Base-by-base conservation (phyloP, 1,140 invertebrate species). In the Drosophila punjabiensis region DNA sequence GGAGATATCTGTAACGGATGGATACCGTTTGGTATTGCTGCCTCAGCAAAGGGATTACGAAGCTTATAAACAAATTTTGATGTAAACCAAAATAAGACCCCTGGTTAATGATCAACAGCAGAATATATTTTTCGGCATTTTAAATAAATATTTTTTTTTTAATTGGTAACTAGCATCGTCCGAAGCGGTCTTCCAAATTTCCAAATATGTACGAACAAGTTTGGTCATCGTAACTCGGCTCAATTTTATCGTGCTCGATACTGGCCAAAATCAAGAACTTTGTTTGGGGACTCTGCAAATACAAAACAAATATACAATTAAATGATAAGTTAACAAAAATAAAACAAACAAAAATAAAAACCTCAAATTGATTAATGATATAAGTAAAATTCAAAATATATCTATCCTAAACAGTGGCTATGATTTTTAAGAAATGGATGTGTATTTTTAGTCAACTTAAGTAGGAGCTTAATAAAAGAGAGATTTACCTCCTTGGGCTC, bases 211-310 rank as follows among this genome's bases (percentile, higher is more conserved):
- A 79, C 37, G 80, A 61, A 3, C 81, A 76, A 1, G 32, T 52
- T 41, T 70, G 56, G 13, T 88, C 65, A n/a, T 89, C 85, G 47
- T 75, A 88, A 16, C 65, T 33, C 9, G 81, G 85, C 30, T 89
- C 77, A 63, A 89, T 79, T 52, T 81, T 79, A 48, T 87, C 84
- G 53, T 33, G 33, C 52, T 84, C 77, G 18, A 88, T 9, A 13
- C 53, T 69, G 30, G 85, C 50, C 50, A 53, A 53, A 53, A 53
- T 53, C 28, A 53, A 11, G 30, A 53, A 53, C 18, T 53, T 53
- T 13, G 30, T 18, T 33, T 53, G 50, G 50, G 50, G 30, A n/a
- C 50, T 13, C 50, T 53, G 50, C 10, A 53, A 53, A 33, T 18
- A 53, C 5, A 33, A n/a, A 5, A n/a, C 5, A 7, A 18, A 50